A percentile compares a stretch with the other conserved stretches of the same genome.
phyloP scores from a whole-genome alignment of 2,888 invertebrate species.

The Harpalus rubripes region DNA sequence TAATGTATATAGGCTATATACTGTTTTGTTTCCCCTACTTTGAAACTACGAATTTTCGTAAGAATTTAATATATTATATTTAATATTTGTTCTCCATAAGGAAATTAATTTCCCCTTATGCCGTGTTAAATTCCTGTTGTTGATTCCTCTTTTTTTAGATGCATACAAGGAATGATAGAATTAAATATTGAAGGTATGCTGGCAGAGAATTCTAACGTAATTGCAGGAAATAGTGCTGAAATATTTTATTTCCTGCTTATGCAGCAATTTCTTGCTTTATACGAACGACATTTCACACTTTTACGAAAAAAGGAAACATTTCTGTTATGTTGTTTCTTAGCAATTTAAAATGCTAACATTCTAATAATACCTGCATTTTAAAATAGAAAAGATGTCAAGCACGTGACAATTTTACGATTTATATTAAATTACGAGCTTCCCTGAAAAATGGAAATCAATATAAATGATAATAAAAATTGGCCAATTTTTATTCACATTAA shows the following conservation, averaged over 20 bases:
- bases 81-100: constrained; percentile 35
- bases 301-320: neutral
- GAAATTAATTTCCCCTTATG: constrained; percentile 43
- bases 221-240: constrained; percentile 31
- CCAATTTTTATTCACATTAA: too few species aligned
- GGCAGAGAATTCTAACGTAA: constrained; percentile 28
- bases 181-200: constrained; percentile 47
- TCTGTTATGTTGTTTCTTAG: neutral
- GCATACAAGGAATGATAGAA: constrained; percentile 25
- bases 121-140: constrained; percentile 7
- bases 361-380: neutral
- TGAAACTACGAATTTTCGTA: constrained; percentile 34
- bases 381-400: neutral
- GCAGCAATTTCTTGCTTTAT: constrained; percentile 20
- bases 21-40: neutral
- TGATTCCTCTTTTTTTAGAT: constrained; percentile 30
- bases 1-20: neutral
- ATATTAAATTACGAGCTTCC: too few species aligned
- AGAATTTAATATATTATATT: constrained; percentile 52
- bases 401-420: too few species aligned
- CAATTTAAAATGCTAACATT: constrained; percentile 3
- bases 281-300: constrained; percentile 2
- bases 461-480: too few species aligned
- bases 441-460: too few species aligned
- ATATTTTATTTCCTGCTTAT: constrained; percentile 31